These are phyloP conservation scores for Daktulosphaira vitifoliae DNA, from an alignment of 1,140 invertebrate genomes.

Conservation along the genomic window DNA sequence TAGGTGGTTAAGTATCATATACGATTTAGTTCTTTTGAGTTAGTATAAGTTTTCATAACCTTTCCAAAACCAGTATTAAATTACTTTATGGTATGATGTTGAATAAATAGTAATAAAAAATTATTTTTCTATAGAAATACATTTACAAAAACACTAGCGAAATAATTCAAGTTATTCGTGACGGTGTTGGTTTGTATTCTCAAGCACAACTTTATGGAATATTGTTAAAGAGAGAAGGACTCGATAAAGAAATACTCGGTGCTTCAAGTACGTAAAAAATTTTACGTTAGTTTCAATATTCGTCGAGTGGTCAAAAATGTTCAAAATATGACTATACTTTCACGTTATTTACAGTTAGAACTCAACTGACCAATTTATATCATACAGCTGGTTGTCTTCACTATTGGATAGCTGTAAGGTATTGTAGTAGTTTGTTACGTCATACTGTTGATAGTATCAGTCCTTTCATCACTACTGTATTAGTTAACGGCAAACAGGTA, in stretches of 20 bases:
- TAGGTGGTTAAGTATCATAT: no score
- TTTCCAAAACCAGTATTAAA: no score
- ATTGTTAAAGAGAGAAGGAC: constrained; percentile 71
- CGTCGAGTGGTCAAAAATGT: no score
- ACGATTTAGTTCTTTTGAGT: no score
- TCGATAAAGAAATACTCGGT: constrained; percentile 61
- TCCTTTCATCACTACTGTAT: constrained; percentile 91
- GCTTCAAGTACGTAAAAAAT: constrained; percentile 43
- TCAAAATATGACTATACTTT: not conserved
- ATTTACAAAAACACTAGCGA: constrained; percentile 57
- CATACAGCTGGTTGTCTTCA: constrained; percentile 75
- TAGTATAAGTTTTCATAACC: no score
- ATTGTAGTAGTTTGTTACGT: constrained; percentile 82
- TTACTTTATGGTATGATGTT: no score
- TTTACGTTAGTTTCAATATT: not conserved
- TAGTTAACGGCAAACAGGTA: constrained; percentile 95
- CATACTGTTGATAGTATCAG: constrained; percentile 96
- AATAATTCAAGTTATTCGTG: constrained; percentile 61
- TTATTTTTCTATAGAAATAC: not conserved
- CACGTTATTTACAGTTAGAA: constrained; percentile 49
- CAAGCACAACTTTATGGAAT: constrained; percentile 79
- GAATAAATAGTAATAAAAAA: no score
- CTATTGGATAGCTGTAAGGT: constrained; percentile 88
- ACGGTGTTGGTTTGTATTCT: constrained; percentile 62
- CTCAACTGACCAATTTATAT: constrained; percentile 71